Evolutionary conservation across 2,797 vertebrate genomes (phyloP).

Genomic region (Gallirallus australis): DNA sequence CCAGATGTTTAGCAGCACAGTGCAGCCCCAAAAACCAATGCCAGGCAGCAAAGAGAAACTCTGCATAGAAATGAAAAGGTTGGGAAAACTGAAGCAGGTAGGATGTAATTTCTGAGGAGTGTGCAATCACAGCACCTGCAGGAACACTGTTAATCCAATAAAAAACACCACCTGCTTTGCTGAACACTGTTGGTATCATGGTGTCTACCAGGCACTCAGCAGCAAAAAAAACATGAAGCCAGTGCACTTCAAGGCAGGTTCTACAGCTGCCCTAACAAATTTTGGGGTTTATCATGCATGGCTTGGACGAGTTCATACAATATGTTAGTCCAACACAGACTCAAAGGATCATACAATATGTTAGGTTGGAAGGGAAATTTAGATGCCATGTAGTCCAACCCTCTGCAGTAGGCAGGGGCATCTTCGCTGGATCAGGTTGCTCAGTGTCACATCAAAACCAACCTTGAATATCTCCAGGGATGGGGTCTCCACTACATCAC

Average conservation of each 20-base stretch:
- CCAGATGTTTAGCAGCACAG: not conserved
- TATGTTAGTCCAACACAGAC: not conserved
- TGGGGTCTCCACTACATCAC: no score
- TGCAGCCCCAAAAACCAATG: not conserved
- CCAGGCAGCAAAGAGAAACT: not conserved
- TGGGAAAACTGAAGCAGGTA: not conserved
- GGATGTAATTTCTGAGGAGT: not conserved
- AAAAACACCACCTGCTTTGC: not conserved
- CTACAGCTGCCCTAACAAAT: not conserved
- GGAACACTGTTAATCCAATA: not conserved
- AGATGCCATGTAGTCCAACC: no score
- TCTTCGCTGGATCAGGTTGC: no score
- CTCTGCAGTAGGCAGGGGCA: no score
- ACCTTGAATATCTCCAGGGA: no score
- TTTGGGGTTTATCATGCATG: not conserved
- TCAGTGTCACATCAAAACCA: no score
- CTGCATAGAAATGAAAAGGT: not conserved
- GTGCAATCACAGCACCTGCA: not conserved
- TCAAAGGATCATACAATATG: no score
- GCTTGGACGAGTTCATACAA: not conserved
- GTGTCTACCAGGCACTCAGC: not conserved
- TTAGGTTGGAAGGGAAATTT: no score
- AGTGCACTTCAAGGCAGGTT: not conserved
- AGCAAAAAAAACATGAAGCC: not conserved
- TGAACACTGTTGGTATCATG: rapidly evolving